Conservation (phyloP, 2,888 invertebrate genomes). For the Platycnemis pennipes region DNA sequence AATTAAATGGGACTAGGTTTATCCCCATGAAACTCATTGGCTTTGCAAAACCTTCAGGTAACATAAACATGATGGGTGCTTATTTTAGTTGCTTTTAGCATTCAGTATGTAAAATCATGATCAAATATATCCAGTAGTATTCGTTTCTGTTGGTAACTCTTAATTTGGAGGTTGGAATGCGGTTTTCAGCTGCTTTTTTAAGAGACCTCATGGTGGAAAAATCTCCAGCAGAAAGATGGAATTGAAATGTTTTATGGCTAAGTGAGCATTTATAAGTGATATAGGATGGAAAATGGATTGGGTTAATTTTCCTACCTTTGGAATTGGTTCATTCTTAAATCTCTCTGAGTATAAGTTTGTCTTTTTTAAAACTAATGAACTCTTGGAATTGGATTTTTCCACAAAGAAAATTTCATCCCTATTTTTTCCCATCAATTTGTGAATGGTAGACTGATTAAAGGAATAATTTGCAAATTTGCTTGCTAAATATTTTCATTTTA, state of each 20-base stretch:
- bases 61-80: too few species aligned
- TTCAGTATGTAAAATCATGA: too few species aligned
- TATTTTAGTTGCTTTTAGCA: too few species aligned
- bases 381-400: background rate
- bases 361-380: background rate
- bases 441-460: background rate
- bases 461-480: constrained; percentile 68
- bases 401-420: background rate
- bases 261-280: background rate
- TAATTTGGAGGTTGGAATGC: too few species aligned
- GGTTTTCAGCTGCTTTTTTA: too few species aligned
- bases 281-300: background rate
- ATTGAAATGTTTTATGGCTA: background rate
- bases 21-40: too few species aligned
- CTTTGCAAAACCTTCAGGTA: too few species aligned
- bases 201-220: too few species aligned
- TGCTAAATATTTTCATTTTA: constrained; percentile 71
- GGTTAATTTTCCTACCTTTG: background rate
- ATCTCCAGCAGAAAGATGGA: too few species aligned
- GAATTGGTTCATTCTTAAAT: background rate
- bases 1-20: too few species aligned
- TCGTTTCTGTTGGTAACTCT: too few species aligned
- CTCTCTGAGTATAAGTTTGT: background rate
- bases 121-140: too few species aligned
- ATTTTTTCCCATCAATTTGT: background rate